These are phyloP conservation scores for Seira ritae DNA, from an alignment of 2,888 invertebrate genomes.

Conservation along the genomic window DNA sequence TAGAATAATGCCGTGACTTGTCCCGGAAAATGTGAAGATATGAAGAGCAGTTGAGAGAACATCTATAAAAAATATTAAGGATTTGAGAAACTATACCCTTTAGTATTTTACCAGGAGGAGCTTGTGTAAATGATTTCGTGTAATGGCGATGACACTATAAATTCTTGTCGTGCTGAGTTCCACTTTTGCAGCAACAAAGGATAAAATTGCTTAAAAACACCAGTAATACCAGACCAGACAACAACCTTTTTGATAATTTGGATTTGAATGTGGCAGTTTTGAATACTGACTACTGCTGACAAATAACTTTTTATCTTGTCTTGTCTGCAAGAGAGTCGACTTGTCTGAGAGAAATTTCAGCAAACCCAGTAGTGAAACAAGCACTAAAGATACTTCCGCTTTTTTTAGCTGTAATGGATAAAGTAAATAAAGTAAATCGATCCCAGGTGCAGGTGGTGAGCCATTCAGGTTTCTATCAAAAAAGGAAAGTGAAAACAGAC, in stretches of 20 bases:
- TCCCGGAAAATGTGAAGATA: background rate
- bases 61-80: too few species aligned
- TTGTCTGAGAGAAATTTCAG: background rate
- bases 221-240: too few species aligned
- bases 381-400: conserved; percentile 18
- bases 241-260: too few species aligned
- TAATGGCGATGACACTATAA: background rate
- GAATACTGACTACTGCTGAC: background rate
- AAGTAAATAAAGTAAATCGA: conserved; percentile 59
- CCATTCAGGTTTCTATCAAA: conserved; percentile 26
- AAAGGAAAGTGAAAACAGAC: conserved; percentile 35
- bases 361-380: background rate
- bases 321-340: background rate
- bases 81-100: too few species aligned
- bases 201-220: background rate
- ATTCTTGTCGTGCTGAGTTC: background rate
- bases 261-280: background rate
- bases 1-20: background rate
- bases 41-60: background rate
- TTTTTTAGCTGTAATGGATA: conserved; percentile 5
- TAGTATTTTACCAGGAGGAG: background rate
- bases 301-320: conserved; percentile 1
- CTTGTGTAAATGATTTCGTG: background rate
- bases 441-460: conserved; percentile 41
- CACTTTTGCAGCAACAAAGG: background rate